Conservation (phyloP, 2,113 vertebrate species). For the Dasyornis broadbenti region DNA sequence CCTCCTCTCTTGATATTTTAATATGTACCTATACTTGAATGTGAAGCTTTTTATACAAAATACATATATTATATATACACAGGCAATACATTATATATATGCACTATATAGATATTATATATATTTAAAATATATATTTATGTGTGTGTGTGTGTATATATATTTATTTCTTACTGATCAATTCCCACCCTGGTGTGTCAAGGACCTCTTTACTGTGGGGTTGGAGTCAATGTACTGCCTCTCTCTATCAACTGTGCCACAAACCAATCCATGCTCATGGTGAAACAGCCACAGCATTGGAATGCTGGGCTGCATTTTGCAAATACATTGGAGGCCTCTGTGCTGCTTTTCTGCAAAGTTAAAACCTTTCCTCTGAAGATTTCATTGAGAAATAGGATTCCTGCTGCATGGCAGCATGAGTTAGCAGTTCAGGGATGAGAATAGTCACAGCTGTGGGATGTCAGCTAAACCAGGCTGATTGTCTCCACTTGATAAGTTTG, state of each 20-base stretch:
- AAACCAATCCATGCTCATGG: not conserved
- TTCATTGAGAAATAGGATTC: not conserved
- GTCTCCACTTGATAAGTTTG: not conserved
- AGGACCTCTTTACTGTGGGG: not conserved
- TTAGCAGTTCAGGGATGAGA: not conserved
- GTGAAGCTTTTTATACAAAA: conserved; percentile 32
- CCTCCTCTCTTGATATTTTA: conserved; percentile 4
- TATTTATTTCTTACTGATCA: conserved; percentile 1
- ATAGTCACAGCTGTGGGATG: not conserved
- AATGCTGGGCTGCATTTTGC: not conserved
- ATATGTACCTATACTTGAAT: conserved; percentile 31
- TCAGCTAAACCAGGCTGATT: not conserved
- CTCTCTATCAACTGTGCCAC: not conserved
- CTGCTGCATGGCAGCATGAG: not conserved
- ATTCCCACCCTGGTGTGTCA: not conserved
- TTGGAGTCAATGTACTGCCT: not conserved
- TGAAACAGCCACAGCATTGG: not conserved
- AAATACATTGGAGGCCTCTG: not conserved
- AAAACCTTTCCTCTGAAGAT: not conserved
- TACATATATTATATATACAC: conserved; percentile 26
- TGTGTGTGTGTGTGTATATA: not conserved
- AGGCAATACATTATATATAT: conserved; percentile 3
- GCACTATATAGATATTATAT: conserved; percentile 21
- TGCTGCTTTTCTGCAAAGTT: not conserved
- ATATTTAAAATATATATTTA: conserved; percentile 11